Conservation (phyloP, 92 coral and sea anemone species). For the Siderastrea radians region DNA sequence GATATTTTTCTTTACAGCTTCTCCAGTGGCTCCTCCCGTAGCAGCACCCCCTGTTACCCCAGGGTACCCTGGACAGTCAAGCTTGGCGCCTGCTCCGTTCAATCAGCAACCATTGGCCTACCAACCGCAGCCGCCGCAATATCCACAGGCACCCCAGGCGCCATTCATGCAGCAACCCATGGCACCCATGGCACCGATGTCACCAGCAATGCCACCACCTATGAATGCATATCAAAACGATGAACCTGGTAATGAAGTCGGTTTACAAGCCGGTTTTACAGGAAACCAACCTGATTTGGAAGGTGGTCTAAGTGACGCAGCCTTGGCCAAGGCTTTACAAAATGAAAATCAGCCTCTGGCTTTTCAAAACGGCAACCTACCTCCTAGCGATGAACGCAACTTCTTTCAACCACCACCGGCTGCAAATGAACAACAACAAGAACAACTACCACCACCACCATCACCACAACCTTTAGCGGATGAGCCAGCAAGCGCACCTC, state of each 20-base stretch:
- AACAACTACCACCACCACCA: not conserved
- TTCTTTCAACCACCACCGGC: slow-evolving; percentile 23
- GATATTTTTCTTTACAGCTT: not conserved
- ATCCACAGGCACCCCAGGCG: slow-evolving; percentile 30
- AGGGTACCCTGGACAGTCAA: slow-evolving; percentile 29
- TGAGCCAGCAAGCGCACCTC: slow-evolving; percentile 18
- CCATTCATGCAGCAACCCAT: slow-evolving; percentile 23
- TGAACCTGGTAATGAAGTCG: slow-evolving; percentile 21
- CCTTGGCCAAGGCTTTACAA: slow-evolving; percentile 31
- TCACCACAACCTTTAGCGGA: not conserved
- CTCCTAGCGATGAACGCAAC: slow-evolving; percentile 25
- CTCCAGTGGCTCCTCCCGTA: slow-evolving; percentile 15
- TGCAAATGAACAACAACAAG: slow-evolving; percentile 27
- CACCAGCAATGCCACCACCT: slow-evolving; percentile 27
- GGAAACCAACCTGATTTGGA: slow-evolving; percentile 29
- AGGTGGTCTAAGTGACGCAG: slow-evolving; percentile 28
- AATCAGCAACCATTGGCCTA: slow-evolving; percentile 44
- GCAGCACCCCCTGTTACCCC: slow-evolving; percentile 15
- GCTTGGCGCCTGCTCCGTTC: slow-evolving; percentile 5
- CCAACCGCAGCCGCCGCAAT: slow-evolving; percentile 27
- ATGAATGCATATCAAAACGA: slow-evolving; percentile 48
- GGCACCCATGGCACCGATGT: slow-evolving; percentile 19
- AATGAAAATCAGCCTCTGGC: slow-evolving; percentile 32
- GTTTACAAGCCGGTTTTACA: slow-evolving; percentile 9
- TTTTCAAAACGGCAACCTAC: slow-evolving; percentile 27